Percentiles rank a stretch among this genome's conserved stretches.
These are phyloP conservation scores for Megaceryle torquata DNA, from an alignment of 2,113 vertebrate species.

Conservation along the genomic window DNA sequence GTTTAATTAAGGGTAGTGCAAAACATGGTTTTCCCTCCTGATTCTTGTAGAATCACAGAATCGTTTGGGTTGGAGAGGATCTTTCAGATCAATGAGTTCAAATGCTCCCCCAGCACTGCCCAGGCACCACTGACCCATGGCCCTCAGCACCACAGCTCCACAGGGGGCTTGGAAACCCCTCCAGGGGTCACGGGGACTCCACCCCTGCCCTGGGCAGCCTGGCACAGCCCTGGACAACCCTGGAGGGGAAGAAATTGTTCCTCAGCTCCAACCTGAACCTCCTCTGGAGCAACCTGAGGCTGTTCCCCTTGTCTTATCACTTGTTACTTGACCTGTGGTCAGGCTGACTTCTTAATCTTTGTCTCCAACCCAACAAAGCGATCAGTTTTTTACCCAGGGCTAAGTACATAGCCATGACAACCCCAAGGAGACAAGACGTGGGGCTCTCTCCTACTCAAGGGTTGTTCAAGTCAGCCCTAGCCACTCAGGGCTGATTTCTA, in stretches of 20 bases:
- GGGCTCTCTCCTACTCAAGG: not conserved
- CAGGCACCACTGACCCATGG: not conserved
- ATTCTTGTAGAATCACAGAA: not conserved
- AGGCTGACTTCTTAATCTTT: not conserved
- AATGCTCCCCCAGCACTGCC: not conserved
- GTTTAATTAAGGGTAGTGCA: not conserved
- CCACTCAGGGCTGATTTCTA: not conserved
- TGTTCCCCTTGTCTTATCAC: not conserved
- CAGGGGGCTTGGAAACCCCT: not conserved
- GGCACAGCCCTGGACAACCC: not conserved
- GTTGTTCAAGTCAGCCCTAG: not conserved
- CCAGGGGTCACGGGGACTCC: not conserved
- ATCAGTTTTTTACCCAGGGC: not conserved
- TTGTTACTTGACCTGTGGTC: not conserved
- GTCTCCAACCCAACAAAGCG: not conserved
- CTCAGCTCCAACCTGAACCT: not conserved
- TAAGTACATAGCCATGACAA: rapidly evolving
- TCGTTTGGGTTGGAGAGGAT: not conserved
- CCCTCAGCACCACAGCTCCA: not conserved
- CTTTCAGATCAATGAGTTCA: not conserved
- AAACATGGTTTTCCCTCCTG: not conserved
- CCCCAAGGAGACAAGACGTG: not conserved
- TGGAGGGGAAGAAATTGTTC: not conserved
- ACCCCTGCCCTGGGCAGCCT: not conserved
- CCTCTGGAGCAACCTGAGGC: not conserved